phyloP scores from a whole-genome alignment of 2,113 vertebrate species.

The Pelvicachromis taeniatus region DNA sequence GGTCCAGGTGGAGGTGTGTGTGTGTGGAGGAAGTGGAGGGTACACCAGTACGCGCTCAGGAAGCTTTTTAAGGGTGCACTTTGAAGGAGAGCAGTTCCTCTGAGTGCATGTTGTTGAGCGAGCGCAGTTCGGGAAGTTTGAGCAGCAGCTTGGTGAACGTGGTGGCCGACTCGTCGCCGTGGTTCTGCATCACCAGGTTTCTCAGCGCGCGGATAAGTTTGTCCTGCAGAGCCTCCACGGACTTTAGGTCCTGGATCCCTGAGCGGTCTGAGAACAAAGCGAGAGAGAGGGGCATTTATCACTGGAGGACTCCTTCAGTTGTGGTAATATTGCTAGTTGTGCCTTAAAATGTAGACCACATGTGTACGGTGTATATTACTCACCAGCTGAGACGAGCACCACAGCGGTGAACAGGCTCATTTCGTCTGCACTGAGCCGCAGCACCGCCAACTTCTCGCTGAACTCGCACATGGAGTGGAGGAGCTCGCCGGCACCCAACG shows the following conservation, averaged over 20 bases:
- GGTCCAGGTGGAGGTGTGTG: constrained; percentile 18
- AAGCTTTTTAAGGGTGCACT: constrained; percentile 85
- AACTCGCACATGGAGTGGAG: constrained; percentile 98
- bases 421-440: constrained; percentile 88
- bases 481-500: constrained; percentile 91
- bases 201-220: constrained; percentile 90
- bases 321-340: neutral
- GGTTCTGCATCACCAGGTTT: constrained; percentile 93
- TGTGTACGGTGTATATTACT: constrained; percentile 14
- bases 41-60: neutral
- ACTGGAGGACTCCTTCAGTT: neutral
- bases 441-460: constrained; percentile 89
- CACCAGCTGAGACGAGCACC: constrained; percentile 96
- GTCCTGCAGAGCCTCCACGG: constrained; percentile 93
- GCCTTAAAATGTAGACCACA: accelerated
- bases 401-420: constrained; percentile 96
- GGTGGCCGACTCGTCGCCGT: constrained; percentile 86
- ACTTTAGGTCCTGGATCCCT: constrained; percentile 89
- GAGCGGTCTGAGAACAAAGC: constrained; percentile 83
- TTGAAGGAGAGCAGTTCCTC: constrained; percentile 97
- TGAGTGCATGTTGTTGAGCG: constrained; percentile 98
- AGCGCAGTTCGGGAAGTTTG: constrained; percentile 94
- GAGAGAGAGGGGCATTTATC: neutral
- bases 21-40: constrained; percentile 28
- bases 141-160: constrained; percentile 97